These are phyloP conservation scores for Xenotilapia caudafasciata DNA, from an alignment of 2,113 vertebrate species.

Conservation along the genomic window DNA sequence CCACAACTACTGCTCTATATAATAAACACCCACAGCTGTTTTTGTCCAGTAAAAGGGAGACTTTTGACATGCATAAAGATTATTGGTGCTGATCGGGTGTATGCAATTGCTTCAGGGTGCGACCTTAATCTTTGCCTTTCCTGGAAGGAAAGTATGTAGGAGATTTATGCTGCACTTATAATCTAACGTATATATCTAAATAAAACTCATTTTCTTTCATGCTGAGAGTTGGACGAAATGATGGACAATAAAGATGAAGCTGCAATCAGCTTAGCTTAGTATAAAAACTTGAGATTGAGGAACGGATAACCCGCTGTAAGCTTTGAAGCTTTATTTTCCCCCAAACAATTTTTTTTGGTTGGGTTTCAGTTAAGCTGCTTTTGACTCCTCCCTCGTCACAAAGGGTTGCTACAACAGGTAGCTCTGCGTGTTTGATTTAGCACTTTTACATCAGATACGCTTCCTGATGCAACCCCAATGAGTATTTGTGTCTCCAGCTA, in stretches of 20 bases:
- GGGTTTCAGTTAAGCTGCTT: neutral
- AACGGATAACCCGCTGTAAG: neutral
- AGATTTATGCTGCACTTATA: neutral
- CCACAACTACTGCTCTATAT: neutral
- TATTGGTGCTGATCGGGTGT: neutral
- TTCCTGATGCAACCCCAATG: neutral
- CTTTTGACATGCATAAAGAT: neutral
- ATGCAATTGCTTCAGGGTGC: neutral
- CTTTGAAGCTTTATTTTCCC: neutral
- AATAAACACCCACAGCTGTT: neutral
- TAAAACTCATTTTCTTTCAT: neutral
- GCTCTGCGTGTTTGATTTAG: neutral
- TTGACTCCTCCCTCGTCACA: neutral
- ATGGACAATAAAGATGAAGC: neutral
- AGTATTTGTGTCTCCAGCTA: neutral
- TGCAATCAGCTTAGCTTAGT: neutral
- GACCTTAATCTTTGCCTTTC: neutral
- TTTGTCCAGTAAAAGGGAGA: neutral
- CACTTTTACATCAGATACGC: neutral
- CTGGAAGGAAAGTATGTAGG: neutral
- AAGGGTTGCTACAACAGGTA: neutral
- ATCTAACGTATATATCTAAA: neutral
- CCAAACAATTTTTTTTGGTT: neutral
- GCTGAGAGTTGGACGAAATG: neutral
- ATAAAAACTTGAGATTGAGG: neutral